Percentiles rank a stretch among this genome's conserved stretches.
These are phyloP conservation scores for Epinotia bilunana DNA, from an alignment of 2,888 invertebrate genomes.

Conservation along the genomic window DNA sequence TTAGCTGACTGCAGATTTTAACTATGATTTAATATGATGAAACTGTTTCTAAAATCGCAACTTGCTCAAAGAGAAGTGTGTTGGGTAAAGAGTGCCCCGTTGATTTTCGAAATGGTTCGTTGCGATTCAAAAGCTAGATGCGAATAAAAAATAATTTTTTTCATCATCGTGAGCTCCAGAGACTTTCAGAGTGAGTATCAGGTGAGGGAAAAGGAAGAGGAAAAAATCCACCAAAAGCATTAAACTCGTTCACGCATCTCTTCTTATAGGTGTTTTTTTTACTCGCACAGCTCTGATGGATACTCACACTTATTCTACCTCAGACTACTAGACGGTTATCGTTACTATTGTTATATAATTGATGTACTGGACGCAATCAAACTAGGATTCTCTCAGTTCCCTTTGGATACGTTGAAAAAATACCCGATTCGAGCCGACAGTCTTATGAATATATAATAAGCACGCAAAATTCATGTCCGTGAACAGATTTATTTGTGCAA, in stretches of 20 bases:
- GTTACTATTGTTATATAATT: too few species aligned
- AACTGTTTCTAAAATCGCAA: conserved; percentile 28
- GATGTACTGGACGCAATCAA: too few species aligned
- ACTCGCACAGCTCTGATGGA: too few species aligned
- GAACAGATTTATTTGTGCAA: conserved; percentile 35
- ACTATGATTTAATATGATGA: conserved; percentile 30
- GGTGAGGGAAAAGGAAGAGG: too few species aligned
- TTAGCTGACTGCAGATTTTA: conserved; percentile 34
- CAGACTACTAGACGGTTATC: too few species aligned
- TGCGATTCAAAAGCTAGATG: not conserved
- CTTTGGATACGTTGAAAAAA: not conserved
- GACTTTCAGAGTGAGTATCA: too few species aligned
- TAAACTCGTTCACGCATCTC: too few species aligned
- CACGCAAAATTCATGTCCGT: conserved; percentile 11
- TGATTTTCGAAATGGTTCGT: not conserved
- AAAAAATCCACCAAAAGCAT: too few species aligned
- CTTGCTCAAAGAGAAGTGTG: conserved; percentile 27
- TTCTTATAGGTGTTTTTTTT: too few species aligned
- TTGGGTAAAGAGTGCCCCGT: conserved; percentile 28
- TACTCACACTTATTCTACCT: too few species aligned
- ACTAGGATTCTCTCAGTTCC: not conserved
- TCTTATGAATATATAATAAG: not conserved
- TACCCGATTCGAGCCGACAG: not conserved
- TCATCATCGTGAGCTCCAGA: too few species aligned
- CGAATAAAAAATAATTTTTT: not conserved